Base-by-base conservation (phyloP, 1,140 invertebrate species). In the Drosophila ambigua region DNA sequence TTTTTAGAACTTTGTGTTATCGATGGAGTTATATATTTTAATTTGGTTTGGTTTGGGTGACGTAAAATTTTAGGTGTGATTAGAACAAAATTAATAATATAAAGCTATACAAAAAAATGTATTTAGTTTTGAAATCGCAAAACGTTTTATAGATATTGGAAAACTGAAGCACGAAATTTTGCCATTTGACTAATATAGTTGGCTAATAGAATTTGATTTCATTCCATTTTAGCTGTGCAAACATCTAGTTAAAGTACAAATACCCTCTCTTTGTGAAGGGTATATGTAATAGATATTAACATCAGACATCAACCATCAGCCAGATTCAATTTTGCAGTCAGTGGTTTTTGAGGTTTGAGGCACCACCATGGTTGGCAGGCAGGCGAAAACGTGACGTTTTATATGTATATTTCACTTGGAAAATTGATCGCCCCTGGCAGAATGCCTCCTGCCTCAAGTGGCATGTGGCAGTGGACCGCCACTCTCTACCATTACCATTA, bases 401-500 rank as follows among this genome's bases (percentile, higher is more conserved):
- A 69, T 69, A 69, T 69, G 51, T 64, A 69, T 69, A 69, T 69
- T 69, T 58, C 20, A 69, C 64, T 50, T 35, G 31, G 51, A 69
- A 69, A 35, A 35, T 35, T 9, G 52, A 58, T 49, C 55, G 50
- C 23, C 31, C 7, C 7, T 31, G 28, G 28, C 28, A 31, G 8
- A 35, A 8, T 35, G 31, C 31, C 31, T 35, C 66, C n/a, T 35
- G 64, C 64, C 66, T 41, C 45, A 69, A 69, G 64, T 49, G 66
- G 44, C 45, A 58, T 58, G 66, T 49, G 66, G 44, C 43, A 48
- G 28, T 45, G 65, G 0, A 35, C 0, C 2, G 6, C 41, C 43
- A 64, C 64, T 48, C 51, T 28, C 31, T 11, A 35, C 31, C 31
- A 35, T 35, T 35, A 11, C 31, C 31, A 35, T 11, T 11, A 11